Percentiles rank a stretch among this genome's conserved stretches.
These are phyloP conservation scores for Andrena camellia DNA, from an alignment of 2,888 invertebrate species.

Conservation along the genomic window DNA sequence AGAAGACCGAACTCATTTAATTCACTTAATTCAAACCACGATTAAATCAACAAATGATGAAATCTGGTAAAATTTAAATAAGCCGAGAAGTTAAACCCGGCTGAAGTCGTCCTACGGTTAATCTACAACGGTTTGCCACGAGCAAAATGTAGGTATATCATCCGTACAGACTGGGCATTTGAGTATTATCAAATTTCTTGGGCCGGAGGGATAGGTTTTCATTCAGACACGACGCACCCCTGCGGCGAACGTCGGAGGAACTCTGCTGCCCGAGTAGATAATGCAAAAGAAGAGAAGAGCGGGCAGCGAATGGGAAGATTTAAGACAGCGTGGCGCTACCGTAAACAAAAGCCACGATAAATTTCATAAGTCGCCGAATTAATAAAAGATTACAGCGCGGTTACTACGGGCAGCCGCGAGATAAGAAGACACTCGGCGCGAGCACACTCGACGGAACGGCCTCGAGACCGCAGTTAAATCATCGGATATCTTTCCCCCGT, in stretches of 20 bases:
- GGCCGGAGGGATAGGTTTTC: background rate
- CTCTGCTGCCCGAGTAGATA: slow-evolving; percentile 55
- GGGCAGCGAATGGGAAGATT: slow-evolving; percentile 72
- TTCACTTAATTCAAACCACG: no score
- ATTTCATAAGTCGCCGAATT: slow-evolving; percentile 85
- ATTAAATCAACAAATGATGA: no score
- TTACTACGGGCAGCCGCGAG: slow-evolving; percentile 78
- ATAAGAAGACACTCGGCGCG: slow-evolving; percentile 76
- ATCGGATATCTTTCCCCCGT: slow-evolving; percentile 85
- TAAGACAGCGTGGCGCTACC: slow-evolving; percentile 75
- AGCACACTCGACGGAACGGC: slow-evolving; percentile 70
- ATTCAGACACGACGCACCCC: background rate
- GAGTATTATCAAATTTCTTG: slow-evolving; percentile 2
- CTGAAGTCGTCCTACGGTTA: no score
- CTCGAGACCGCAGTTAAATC: slow-evolving; percentile 84
- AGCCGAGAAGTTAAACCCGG: no score
- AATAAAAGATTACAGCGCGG: slow-evolving; percentile 85
- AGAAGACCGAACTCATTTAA: no score
- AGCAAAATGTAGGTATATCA: no score
- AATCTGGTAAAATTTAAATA: no score
- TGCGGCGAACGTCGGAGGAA: slow-evolving; percentile 19
- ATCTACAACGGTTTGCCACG: no score
- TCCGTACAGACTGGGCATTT: background rate
- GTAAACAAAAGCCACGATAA: slow-evolving; percentile 85
- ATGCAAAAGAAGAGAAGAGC: slow-evolving; percentile 67